These are phyloP conservation scores for Bradypodion ventrale DNA, from an alignment of 2,797 vertebrate species.

Conservation along the genomic window DNA sequence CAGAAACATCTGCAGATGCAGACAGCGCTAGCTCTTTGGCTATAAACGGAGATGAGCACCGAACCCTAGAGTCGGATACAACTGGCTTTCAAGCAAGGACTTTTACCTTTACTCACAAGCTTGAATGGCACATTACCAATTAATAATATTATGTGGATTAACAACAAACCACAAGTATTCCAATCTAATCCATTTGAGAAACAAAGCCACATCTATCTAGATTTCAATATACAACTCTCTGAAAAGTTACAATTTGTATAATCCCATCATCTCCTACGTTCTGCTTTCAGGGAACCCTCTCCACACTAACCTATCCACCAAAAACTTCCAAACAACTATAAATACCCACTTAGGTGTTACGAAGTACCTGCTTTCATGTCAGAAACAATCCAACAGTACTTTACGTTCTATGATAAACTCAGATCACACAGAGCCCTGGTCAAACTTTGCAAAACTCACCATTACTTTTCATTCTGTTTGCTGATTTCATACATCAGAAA, in stretches of 20 bases:
- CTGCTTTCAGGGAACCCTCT: not conserved
- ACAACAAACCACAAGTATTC: constrained; percentile 56
- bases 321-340: not conserved
- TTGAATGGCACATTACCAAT: constrained; percentile 58
- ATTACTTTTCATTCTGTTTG: not conserved
- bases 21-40: too few species aligned
- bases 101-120: constrained; percentile 25
- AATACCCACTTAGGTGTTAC: not conserved
- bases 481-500: too few species aligned
- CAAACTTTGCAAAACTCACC: not conserved
- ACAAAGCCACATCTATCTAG: constrained; percentile 52
- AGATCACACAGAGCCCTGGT: not conserved
- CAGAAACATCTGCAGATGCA: too few species aligned
- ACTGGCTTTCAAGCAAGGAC: too few species aligned
- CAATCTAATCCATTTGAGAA: constrained; percentile 53
- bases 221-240: not conserved
- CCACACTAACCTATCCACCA: not conserved
- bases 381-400: too few species aligned
- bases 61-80: too few species aligned
- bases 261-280: not conserved
- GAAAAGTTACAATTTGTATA: constrained; percentile 31
- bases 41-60: too few species aligned
- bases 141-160: constrained; percentile 69
- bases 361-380: too few species aligned
- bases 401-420: not conserved